phyloP scores from a whole-genome alignment of 2,888 invertebrate species.

The Meiosimyza platycephala region DNA sequence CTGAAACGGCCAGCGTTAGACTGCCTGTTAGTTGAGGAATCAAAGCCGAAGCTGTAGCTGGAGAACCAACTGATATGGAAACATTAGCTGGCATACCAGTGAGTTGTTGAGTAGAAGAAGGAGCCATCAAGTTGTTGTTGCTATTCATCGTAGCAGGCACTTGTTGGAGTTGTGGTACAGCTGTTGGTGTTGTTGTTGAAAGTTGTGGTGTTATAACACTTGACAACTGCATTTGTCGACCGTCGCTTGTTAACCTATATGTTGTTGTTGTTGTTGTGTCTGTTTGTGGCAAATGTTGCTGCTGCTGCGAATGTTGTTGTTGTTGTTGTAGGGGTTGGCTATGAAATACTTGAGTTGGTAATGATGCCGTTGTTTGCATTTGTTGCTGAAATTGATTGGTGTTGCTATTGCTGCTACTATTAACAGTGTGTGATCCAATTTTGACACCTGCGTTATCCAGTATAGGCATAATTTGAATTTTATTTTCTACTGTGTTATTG shows the following conservation, averaged over 20 bases:
- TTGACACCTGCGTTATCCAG: constrained; percentile 46
- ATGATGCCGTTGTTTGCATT: constrained; percentile 28
- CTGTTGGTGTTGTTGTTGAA: constrained; percentile 41
- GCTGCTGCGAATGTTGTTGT: constrained; percentile 41
- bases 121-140: constrained; percentile 31
- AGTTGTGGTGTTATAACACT: constrained; percentile 49
- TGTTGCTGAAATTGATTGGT: constrained; percentile 36
- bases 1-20: constrained; percentile 74
- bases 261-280: constrained; percentile 48
- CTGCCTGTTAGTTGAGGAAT: constrained; percentile 73
- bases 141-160: constrained; percentile 7
- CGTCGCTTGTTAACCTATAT: constrained; percentile 44
- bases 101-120: constrained; percentile 42
- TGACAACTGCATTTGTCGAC: constrained; percentile 59
- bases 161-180: constrained; percentile 39
- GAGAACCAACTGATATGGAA: constrained; percentile 61
- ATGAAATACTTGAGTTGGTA: constrained; percentile 42
- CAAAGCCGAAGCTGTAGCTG: constrained; percentile 62
- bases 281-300: constrained; percentile 41
- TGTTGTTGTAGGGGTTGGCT: constrained; percentile 29
- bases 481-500: constrained; percentile 65
- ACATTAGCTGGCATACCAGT: constrained; percentile 57
- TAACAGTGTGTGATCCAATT: constrained; percentile 35
- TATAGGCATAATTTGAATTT: constrained; percentile 68
- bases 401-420: constrained; percentile 33